These are phyloP conservation scores for Nemotelus pantherinus DNA, from an alignment of 2,888 invertebrate species.

Conservation along the genomic window DNA sequence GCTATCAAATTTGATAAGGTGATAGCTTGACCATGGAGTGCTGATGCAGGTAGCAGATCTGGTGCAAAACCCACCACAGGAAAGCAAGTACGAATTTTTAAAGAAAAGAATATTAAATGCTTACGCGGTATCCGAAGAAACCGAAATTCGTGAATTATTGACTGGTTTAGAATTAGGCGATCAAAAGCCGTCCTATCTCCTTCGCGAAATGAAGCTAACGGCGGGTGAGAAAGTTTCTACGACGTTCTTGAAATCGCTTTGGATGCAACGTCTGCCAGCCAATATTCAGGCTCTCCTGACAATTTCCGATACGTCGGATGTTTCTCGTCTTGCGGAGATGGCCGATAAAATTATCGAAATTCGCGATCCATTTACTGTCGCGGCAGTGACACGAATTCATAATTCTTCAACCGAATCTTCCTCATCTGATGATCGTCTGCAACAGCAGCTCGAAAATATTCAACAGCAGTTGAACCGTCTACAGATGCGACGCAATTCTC, in stretches of 20 bases:
- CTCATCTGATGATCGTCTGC: no score
- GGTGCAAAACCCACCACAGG: neutral
- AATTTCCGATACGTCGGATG: neutral
- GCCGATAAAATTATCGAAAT: no score
- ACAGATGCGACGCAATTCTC: no score
- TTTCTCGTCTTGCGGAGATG: slow-evolving; percentile 1
- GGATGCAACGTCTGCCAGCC: slow-evolving; percentile 6
- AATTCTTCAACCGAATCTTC: no score
- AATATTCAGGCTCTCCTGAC: neutral
- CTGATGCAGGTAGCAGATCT: neutral
- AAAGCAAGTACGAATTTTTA: neutral
- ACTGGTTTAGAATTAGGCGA: neutral
- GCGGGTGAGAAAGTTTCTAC: no score
- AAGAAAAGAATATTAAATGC: neutral
- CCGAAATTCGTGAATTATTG: slow-evolving; percentile 10
- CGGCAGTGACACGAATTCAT: no score
- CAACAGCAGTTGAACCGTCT: no score
- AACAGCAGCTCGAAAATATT: no score
- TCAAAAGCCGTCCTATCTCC: neutral
- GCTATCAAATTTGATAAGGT: neutral
- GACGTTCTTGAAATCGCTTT: slow-evolving; percentile 8
- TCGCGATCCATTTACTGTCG: no score
- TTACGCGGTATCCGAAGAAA: neutral
- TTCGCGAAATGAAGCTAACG: neutral
- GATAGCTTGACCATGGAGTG: neutral